Conservation (phyloP, 1,140 invertebrate species). For the Choristoneura fumiferana region DNA sequence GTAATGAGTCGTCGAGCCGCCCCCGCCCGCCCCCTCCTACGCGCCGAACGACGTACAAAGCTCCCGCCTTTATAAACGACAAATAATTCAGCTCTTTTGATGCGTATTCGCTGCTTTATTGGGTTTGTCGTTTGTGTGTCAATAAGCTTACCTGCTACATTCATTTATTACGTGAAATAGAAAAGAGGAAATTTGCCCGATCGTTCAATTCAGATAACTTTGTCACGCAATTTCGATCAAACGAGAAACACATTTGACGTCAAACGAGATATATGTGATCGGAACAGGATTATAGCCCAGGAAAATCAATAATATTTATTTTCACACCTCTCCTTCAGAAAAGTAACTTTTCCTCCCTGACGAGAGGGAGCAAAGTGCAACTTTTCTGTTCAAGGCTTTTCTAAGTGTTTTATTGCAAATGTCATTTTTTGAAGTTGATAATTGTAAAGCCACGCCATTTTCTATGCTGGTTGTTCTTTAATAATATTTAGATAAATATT, state of each 20-base stretch:
- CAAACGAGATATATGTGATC: conserved; percentile 12
- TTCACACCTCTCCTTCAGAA: too few species aligned
- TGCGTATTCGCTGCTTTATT: conserved; percentile 9
- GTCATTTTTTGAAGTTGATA: too few species aligned
- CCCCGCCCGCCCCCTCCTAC: background rate
- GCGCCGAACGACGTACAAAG: background rate
- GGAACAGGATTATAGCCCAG: conserved; percentile 6
- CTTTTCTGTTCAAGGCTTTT: too few species aligned
- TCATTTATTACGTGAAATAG: conserved; percentile 5
- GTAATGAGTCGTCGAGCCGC: conserved; percentile 32
- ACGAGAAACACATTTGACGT: conserved; percentile 14
- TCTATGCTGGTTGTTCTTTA: too few species aligned
- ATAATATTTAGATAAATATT: too few species aligned
- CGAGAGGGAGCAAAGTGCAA: too few species aligned
- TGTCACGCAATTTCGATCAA: conserved; percentile 8
- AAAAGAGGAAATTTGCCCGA: conserved; percentile 11
- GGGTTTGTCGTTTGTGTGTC: conserved; percentile 14
- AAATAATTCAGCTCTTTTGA: conserved; percentile 12
- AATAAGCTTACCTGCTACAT: conserved; percentile 16
- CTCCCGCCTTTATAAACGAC: conserved; percentile 14
- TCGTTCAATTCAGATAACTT: conserved; percentile 13
- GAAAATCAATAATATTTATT: background rate
- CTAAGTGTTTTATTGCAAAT: too few species aligned
- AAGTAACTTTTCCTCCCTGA: too few species aligned
- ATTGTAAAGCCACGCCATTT: too few species aligned